Percentiles rank a stretch among this genome's conserved stretches.
phyloP scores from a whole-genome alignment of 2,113 vertebrate species.

The Ailurus styani region DNA sequence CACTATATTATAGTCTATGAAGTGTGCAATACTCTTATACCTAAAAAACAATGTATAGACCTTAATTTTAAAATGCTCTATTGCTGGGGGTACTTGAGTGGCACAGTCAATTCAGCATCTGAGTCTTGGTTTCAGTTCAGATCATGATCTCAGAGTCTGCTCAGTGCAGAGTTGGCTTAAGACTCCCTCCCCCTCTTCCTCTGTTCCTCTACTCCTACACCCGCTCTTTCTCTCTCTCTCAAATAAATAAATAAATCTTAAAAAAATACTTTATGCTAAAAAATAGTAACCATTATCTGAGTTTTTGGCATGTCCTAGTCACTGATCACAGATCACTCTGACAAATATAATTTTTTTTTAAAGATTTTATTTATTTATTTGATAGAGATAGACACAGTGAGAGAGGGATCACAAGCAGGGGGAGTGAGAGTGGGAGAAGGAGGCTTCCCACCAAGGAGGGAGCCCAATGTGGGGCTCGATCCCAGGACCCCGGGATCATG shows the following conservation, averaged over 20 bases:
- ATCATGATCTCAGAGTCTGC: not conserved
- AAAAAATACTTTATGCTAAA: not conserved
- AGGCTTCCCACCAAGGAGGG: too few relatives aligned
- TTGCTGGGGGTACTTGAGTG: not conserved
- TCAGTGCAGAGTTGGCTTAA: not conserved
- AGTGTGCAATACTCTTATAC: not conserved
- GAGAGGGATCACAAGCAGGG: too few relatives aligned
- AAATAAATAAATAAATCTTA: not conserved
- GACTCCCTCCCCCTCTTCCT: not conserved
- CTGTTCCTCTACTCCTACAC: not conserved
- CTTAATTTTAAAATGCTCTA: not conserved
- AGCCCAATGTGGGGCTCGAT: too few relatives aligned
- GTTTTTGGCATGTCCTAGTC: not conserved
- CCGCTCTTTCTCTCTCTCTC: accelerated
- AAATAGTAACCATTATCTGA: not conserved
- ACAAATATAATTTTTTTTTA: not conserved
- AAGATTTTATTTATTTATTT: too few relatives aligned
- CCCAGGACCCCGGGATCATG: too few relatives aligned
- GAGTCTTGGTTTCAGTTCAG: not conserved
- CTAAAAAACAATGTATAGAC: not conserved
- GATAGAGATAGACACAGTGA: too few relatives aligned
- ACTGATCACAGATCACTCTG: not conserved
- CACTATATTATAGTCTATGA: not conserved
- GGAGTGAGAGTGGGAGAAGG: too few relatives aligned
- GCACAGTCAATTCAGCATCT: not conserved